These are phyloP conservation scores for western clawed frog (Xenopus tropicalis) DNA, from an alignment of 2,113 vertebrate species.

Conservation along the genomic window UCB_Xtro_10.0 CM004444.2:7365501-7366000, in stretches of 20 bases:
- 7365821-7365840: conserved; percentile 72
- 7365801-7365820: conserved; percentile 69
- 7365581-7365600: no score
- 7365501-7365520: no score
- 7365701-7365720: conserved; percentile 46
- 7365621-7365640: not conserved
- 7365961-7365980: conserved; percentile 50
- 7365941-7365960: conserved; percentile 43
- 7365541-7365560: no score
- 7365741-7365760: conserved; percentile 62
- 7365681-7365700: conserved; percentile 58
- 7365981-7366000: conserved; percentile 27
- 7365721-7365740: conserved; percentile 41
- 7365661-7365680: conserved; percentile 39
- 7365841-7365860: conserved; percentile 57
- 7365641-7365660: not conserved
- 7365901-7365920: conserved; percentile 57
- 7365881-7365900: conserved; percentile 41
- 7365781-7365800: conserved; percentile 74
- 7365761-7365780: conserved; percentile 63
- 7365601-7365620: no score
- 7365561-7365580: no score
- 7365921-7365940: conserved; percentile 42
- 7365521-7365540: no score
- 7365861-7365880: conserved; percentile 53